Evolutionary conservation across 2,113 vertebrate species (phyloP).

Genomic region (Vanacampus margaritifer): DNA sequence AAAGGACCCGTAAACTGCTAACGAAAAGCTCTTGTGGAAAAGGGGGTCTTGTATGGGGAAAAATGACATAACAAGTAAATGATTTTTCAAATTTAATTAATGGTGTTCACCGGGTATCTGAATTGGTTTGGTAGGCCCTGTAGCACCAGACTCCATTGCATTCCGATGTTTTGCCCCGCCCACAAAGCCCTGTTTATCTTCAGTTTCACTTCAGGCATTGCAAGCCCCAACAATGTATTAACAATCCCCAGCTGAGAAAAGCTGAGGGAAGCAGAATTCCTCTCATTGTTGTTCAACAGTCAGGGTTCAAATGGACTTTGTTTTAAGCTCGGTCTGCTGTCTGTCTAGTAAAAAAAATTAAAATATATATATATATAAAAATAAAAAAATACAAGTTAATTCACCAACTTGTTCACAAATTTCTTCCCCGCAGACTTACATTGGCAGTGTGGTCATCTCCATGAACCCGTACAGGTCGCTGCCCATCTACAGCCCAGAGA

Average conservation of each 20-base stretch:
- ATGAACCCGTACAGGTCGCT: conserved; percentile 92
- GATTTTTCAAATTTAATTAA: neutral
- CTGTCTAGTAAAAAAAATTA: neutral
- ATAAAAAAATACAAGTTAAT: neutral
- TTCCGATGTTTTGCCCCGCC: conserved; percentile 14
- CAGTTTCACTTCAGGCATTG: conserved; percentile 33
- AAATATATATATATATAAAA: no score
- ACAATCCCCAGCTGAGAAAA: conserved; percentile 42
- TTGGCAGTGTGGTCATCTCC: conserved; percentile 97
- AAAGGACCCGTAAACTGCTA: neutral
- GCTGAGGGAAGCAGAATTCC: conserved; percentile 32
- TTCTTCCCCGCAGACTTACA: conserved; percentile 83
- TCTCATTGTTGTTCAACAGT: conserved; percentile 5
- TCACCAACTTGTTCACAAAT: neutral
- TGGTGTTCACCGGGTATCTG: neutral
- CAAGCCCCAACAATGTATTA: conserved; percentile 45
- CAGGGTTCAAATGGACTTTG: neutral
- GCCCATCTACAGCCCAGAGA: conserved; percentile 92
- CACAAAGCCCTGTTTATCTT: conserved; percentile 25
- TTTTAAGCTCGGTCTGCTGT: neutral
- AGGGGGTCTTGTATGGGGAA: neutral
- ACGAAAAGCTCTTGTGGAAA: no score
- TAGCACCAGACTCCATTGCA: conserved; percentile 3
- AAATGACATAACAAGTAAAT: neutral
- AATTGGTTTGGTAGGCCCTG: neutral